These are phyloP conservation scores for Ophioninae sp. DNA, from an alignment of 2,888 invertebrate genomes.

Conservation along the genomic window DNA sequence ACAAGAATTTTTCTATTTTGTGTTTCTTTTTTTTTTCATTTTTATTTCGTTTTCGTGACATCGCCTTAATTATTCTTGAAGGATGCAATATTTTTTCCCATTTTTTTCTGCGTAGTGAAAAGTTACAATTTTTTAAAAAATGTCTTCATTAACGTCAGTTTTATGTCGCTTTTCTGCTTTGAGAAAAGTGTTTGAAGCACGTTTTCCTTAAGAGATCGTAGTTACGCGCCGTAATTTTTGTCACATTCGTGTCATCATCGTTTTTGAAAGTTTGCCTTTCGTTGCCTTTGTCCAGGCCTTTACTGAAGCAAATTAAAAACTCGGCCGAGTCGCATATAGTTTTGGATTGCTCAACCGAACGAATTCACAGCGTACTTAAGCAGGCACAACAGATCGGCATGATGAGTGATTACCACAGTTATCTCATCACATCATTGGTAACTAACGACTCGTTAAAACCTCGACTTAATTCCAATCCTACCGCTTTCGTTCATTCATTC, in stretches of 20 bases:
- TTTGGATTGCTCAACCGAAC: constrained; percentile 92
- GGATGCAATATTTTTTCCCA: too few relatives aligned
- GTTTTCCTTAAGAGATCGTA: background rate
- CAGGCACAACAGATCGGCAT: constrained; percentile 98
- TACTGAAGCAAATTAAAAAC: constrained; percentile 95
- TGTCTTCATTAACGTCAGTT: too few relatives aligned
- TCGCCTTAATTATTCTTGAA: too few relatives aligned
- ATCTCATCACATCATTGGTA: constrained; percentile 95
- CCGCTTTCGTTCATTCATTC: background rate
- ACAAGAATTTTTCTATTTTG: too few relatives aligned
- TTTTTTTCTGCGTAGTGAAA: too few relatives aligned
- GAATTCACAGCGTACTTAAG: constrained; percentile 89
- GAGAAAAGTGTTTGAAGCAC: constrained; percentile 1
- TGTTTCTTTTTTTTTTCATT: too few relatives aligned
- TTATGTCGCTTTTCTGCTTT: too few relatives aligned
- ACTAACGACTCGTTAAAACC: constrained; percentile 74
- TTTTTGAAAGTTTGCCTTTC: background rate
- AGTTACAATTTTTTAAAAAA: too few relatives aligned
- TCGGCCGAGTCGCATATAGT: constrained; percentile 96
- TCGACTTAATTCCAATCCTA: background rate
- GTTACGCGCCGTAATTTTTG: constrained; percentile 9
- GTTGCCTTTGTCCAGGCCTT: constrained; percentile 84
- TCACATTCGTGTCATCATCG: background rate
- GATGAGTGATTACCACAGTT: constrained; percentile 98
- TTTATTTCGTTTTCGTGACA: too few relatives aligned